Conservation (phyloP, 2,113 vertebrate genomes). For the Galemys pyrenaicus region DNA sequence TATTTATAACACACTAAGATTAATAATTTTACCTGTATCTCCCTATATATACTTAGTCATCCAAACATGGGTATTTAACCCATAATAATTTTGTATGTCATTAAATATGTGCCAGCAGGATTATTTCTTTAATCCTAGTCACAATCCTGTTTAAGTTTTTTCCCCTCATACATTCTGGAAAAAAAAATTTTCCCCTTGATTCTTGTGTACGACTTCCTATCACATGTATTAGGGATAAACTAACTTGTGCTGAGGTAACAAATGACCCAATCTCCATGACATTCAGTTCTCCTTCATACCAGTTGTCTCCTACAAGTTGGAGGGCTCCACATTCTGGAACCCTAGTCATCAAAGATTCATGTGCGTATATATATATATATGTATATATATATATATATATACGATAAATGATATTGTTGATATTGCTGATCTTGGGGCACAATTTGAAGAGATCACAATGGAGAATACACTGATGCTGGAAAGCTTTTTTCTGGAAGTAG, state of each 20-base stretch:
- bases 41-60: neutral
- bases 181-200: neutral
- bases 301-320: neutral
- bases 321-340: neutral
- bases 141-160: neutral
- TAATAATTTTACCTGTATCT: neutral
- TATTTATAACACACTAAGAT: neutral
- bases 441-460: neutral
- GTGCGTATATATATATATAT: neutral
- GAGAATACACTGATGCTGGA: neutral
- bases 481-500: neutral
- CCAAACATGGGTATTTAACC: neutral
- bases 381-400: too few relatives aligned
- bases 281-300: neutral
- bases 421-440: neutral
- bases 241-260: neutral
- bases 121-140: neutral
- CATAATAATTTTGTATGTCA: neutral
- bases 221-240: neutral
- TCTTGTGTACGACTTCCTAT: neutral
- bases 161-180: neutral
- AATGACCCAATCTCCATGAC: neutral
- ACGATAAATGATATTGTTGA: neutral
- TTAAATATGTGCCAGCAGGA: neutral
- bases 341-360: fast-evolving